These are phyloP conservation scores for Pelodiscus sinensis DNA, from an alignment of 2,113 vertebrate species.

Conservation along the genomic window DNA sequence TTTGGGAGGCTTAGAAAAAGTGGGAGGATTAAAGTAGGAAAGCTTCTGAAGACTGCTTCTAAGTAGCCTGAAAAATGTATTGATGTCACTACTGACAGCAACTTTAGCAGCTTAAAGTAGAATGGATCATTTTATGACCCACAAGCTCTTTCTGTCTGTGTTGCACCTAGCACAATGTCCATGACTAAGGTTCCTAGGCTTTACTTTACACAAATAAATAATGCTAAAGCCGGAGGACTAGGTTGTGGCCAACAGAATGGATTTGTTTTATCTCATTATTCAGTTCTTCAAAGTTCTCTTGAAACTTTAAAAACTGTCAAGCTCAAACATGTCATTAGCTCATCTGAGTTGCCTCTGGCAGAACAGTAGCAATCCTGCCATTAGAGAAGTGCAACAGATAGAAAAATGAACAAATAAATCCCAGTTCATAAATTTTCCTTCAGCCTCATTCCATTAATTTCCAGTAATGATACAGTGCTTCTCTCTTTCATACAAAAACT, in stretches of 20 bases:
- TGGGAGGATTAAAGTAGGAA: neutral
- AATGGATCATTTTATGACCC: neutral
- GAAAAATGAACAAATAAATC: neutral
- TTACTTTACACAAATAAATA: neutral
- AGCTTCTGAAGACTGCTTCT: neutral
- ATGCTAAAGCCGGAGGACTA: neutral
- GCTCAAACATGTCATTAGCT: neutral
- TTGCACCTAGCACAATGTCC: neutral
- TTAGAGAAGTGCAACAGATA: neutral
- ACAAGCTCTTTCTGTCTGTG: neutral
- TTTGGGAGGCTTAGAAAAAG: neutral
- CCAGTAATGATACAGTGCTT: neutral
- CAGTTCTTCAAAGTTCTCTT: neutral
- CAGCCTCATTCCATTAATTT: neutral
- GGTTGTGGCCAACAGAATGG: neutral
- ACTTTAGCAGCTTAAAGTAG: neutral
- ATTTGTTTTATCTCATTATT: neutral
- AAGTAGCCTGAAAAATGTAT: neutral
- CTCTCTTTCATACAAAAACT: neutral
- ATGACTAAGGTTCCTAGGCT: neutral
- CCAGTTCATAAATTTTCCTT: neutral
- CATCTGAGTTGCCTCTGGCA: neutral
- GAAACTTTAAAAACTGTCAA: neutral
- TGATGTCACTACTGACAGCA: neutral
- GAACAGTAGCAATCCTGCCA: neutral